A percentile compares a stretch with the other conserved stretches of the same genome.
Evolutionary conservation across 2,888 invertebrate species (phyloP).

Genomic region (Pyralis farinalis): DNA sequence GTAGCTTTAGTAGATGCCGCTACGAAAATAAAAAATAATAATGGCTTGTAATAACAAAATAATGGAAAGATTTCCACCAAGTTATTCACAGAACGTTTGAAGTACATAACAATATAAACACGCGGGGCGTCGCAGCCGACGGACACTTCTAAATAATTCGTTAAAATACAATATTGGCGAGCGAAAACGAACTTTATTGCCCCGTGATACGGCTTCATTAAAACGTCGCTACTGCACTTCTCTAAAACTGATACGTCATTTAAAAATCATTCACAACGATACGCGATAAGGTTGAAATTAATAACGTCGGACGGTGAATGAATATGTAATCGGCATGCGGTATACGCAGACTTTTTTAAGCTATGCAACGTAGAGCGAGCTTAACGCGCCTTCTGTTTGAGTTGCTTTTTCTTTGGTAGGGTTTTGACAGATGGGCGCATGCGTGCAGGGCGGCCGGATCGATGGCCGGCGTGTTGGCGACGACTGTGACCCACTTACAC

Average conservation of each 20-base stretch:
- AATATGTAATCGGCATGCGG: slow-evolving; percentile 30
- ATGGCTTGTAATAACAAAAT: no score
- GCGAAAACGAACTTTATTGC: slow-evolving; percentile 15
- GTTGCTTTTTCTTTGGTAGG: slow-evolving; percentile 1
- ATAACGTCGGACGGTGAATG: slow-evolving; percentile 6
- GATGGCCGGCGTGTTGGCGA: slow-evolving; percentile 62
- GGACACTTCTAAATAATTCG: slow-evolving; percentile 6
- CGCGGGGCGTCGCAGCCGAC: not conserved
- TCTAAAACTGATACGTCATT: slow-evolving; percentile 15
- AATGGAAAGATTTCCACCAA: not conserved
- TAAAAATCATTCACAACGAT: slow-evolving; percentile 15
- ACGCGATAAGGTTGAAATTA: slow-evolving; percentile 2
- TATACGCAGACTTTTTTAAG: slow-evolving; percentile 17
- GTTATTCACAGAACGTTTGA: not conserved
- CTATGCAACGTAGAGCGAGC: not conserved
- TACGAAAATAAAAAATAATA: no score
- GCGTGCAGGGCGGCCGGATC: slow-evolving; percentile 53
- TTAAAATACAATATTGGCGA: slow-evolving; percentile 1
- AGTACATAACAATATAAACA: not conserved
- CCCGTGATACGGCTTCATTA: slow-evolving; percentile 11
- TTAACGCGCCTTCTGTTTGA: not conserved
- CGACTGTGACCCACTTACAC: slow-evolving; percentile 60
- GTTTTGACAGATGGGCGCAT: slow-evolving; percentile 37
- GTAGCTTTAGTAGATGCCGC: no score
- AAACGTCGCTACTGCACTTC: slow-evolving; percentile 12